Base-by-base conservation (phyloP, 2,888 invertebrate genomes). In the Ditula angustiorana region DNA sequence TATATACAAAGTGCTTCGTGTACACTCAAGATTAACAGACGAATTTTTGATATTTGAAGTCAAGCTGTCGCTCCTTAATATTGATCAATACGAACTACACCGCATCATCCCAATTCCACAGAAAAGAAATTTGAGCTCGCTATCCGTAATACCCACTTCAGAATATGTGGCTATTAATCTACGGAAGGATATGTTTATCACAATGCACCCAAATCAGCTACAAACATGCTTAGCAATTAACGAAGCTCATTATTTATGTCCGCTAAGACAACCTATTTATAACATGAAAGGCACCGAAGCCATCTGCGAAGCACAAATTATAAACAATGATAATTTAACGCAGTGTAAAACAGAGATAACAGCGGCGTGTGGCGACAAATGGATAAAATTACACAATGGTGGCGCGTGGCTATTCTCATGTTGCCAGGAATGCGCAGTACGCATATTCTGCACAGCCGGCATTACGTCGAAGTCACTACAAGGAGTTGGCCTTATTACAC, bases 351-450 rank as follows among this genome's bases (percentile, higher is more conserved):
- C 16, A 16, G 19, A 16, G n/a, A n/a, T n/a, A 13, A 28, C 11
- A 28, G 13, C 30, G 10, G 16, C 3, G 46, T 37, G 35, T 26
- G n/a, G 11, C 33, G 16, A 47, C 21, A 52, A 33, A 30, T 60
- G 30, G 49, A 35, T 23, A 10, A 21, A 50, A 23, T 28, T 47
- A 46, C 37, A 30, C n/a, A 5, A 44, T 0, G 10, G 60, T 10
- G n/a, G 50, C 30, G 24, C 19, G 7, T 47, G 13, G 28, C 23
- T 49, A n/a, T 24, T 24, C 47, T 37, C 49, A 26, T 33, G 50
- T 35, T 37, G 50, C 26, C 8, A 33, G 21, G 52, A 52, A 52
- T 52, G 52, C 52, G 2, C 26, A n/a, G 33, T 33, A 5, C 52
- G 52, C 28, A 52, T 33, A 8, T 33, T 52, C 16, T 52, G 52